phyloP scores from a whole-genome alignment of 2,113 vertebrate genomes.

The Stictonetta naevosa region DNA sequence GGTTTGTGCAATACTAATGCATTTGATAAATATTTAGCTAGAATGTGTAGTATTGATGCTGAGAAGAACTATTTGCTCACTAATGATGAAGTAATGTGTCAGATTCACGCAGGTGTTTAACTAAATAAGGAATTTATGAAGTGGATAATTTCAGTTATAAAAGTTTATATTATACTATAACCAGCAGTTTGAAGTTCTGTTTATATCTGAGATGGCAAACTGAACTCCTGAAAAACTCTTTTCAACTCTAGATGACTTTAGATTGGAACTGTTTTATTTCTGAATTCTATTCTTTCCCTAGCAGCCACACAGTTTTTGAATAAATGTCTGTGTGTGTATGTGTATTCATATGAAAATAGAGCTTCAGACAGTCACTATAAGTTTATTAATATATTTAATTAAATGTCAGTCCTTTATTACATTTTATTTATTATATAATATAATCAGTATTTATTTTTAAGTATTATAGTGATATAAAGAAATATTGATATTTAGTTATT shows the following conservation, averaged over 20 bases:
- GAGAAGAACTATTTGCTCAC: neutral
- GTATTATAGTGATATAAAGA: neutral
- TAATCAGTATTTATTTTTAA: neutral
- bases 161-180: neutral
- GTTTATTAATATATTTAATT: neutral
- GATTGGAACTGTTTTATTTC: neutral
- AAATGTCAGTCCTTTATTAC: neutral
- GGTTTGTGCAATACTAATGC: neutral
- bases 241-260: neutral
- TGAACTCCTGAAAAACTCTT: neutral
- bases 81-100: neutral
- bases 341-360: neutral
- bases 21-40: neutral
- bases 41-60: neutral
- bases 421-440: neutral
- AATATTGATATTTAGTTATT: neutral
- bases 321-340: neutral
- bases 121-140: neutral
- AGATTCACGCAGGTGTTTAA: neutral
- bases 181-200: neutral
- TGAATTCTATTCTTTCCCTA: neutral
- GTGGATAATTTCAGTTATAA: neutral
- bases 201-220: neutral
- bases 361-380: neutral
- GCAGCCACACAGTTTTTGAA: neutral